A percentile compares a stretch with the other conserved stretches of the same genome.
These are phyloP conservation scores for Aphis gossypii DNA, from an alignment of 1,140 invertebrate genomes.

Conservation along the genomic window DNA sequence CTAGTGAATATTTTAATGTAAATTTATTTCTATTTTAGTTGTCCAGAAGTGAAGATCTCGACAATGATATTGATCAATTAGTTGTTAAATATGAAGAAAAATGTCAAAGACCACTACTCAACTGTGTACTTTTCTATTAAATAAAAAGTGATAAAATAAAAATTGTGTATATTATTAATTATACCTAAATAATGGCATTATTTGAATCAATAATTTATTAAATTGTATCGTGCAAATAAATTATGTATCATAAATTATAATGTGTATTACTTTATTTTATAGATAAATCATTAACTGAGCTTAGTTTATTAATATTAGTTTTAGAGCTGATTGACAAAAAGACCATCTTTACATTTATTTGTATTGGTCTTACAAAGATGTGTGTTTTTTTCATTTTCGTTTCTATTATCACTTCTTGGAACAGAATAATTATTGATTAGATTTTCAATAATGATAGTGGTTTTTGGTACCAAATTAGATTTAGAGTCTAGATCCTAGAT, in stretches of 20 bases:
- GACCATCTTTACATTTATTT: background rate
- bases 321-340: background rate
- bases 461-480: background rate
- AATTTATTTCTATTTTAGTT: constrained; percentile 69
- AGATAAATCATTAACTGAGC: background rate
- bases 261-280: background rate
- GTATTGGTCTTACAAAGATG: background rate
- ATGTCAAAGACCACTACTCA: constrained; percentile 85
- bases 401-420: no score
- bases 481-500: no score
- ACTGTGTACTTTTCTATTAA: constrained; percentile 94
- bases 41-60: constrained; percentile 88
- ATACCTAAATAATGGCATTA: background rate
- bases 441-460: background rate
- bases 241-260: background rate
- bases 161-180: background rate
- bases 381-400: background rate
- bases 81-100: constrained; percentile 94
- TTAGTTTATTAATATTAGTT: background rate
- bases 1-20: background rate
- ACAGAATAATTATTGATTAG: no score
- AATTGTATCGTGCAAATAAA: background rate
- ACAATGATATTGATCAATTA: constrained; percentile 98
- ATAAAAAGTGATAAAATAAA: background rate
- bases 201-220: background rate